These are phyloP conservation scores for Aegypius monachus DNA, from an alignment of 2,113 vertebrate species.

Conservation along the genomic window DNA sequence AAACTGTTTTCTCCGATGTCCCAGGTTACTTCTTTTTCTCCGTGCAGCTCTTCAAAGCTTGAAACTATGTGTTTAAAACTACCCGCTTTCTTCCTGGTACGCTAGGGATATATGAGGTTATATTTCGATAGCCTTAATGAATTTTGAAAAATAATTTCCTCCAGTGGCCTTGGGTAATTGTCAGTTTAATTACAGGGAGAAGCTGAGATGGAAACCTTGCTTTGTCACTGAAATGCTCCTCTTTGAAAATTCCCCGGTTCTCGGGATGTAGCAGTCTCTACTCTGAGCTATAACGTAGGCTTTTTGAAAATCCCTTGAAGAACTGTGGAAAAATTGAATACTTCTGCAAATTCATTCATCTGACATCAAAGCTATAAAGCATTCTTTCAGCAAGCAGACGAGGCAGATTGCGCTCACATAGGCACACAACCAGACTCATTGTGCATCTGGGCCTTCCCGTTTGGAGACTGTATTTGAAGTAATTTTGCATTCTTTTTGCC, in stretches of 20 bases:
- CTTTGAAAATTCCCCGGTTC: not conserved
- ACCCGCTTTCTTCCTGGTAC: conserved; percentile 4
- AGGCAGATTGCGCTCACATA: not conserved
- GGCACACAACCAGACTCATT: conserved; percentile 21
- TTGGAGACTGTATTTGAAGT: conserved; percentile 40
- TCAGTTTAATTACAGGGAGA: conserved; percentile 46
- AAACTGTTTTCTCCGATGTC: conserved; percentile 1
- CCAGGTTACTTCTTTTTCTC: not conserved
- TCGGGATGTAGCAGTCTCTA: not conserved
- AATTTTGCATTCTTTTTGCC: not conserved
- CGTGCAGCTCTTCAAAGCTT: not conserved
- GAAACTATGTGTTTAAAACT: not conserved
- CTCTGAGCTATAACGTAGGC: not conserved
- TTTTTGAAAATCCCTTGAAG: conserved; percentile 33
- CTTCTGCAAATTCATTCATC: conserved; percentile 50
- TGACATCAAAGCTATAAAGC: conserved; percentile 42
- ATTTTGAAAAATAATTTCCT: conserved; percentile 46
- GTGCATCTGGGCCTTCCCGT: not conserved
- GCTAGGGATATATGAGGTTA: not conserved
- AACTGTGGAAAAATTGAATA: conserved; percentile 21
- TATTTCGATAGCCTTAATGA: conserved; percentile 36
- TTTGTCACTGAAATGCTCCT: conserved; percentile 30
- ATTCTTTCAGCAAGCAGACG: conserved; percentile 21
- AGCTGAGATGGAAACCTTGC: not conserved
- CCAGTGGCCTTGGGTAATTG: conserved; percentile 42